Evolutionary conservation across 2,113 vertebrate genomes (phyloP).

Genomic region (Nipponia nippon): DNA sequence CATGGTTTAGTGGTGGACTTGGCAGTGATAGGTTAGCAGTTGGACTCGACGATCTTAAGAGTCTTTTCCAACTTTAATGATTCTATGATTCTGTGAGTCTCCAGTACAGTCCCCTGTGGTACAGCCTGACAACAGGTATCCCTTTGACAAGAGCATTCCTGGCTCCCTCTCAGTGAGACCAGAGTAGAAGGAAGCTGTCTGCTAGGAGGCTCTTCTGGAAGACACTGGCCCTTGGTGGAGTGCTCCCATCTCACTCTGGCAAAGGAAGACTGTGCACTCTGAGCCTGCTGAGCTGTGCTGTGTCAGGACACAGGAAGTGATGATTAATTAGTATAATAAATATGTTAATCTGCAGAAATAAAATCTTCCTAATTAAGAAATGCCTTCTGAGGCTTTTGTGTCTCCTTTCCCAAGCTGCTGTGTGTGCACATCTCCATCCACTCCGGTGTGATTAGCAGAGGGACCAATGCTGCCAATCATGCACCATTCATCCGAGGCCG

Average conservation of each 20-base stretch:
- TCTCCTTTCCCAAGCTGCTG: background rate
- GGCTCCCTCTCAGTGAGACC: background rate
- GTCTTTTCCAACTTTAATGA: no score
- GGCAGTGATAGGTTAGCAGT: no score
- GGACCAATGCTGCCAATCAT: background rate
- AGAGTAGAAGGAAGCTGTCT: background rate
- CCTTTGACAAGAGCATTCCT: background rate
- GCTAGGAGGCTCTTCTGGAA: background rate
- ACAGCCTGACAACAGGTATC: background rate
- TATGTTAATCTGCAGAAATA: constrained; percentile 6
- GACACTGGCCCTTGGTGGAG: background rate
- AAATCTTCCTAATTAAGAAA: constrained; percentile 12
- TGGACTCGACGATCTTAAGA: no score
- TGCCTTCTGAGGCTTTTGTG: background rate
- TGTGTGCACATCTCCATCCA: background rate
- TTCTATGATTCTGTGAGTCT: background rate
- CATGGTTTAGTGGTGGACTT: no score
- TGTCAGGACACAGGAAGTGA: background rate
- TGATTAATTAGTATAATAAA: constrained; percentile 13
- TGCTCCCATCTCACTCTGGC: background rate
- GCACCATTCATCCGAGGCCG: background rate
- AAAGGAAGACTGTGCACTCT: background rate
- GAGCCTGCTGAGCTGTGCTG: background rate
- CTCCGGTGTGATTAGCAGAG: background rate
- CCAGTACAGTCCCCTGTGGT: background rate